phyloP scores from a whole-genome alignment of 2,113 vertebrate species.

The Coreoperca whiteheadi region DNA sequence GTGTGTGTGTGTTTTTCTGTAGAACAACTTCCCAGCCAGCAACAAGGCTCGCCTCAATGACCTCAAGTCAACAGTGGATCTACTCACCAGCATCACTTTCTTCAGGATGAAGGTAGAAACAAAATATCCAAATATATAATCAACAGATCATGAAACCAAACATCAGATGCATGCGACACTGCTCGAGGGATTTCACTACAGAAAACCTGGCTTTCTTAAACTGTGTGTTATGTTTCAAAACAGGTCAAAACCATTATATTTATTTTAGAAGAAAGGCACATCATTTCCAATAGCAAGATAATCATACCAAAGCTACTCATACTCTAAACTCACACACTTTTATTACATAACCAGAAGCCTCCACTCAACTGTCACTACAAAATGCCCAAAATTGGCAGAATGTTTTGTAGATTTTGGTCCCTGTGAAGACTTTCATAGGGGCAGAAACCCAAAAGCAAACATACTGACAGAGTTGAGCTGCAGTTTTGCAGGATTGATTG shows the following conservation, averaged over 20 bases:
- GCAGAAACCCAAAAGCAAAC: background rate
- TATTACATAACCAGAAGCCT: background rate
- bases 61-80: slow-evolving; percentile 96
- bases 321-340: background rate
- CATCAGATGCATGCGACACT: background rate
- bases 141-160: background rate
- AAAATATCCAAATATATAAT: background rate
- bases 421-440: background rate
- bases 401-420: background rate
- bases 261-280: background rate
- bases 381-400: background rate
- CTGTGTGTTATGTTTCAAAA: background rate
- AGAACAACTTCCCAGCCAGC: slow-evolving; percentile 99
- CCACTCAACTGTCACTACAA: background rate
- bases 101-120: slow-evolving; percentile 96
- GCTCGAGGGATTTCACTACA: background rate
- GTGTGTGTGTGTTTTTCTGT: slow-evolving; percentile 54
- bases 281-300: background rate
- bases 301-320: background rate
- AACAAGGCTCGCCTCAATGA: slow-evolving; percentile 90
- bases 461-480: slow-evolving; percentile 4
- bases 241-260: background rate
- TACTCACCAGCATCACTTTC: slow-evolving; percentile 98
- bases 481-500: slow-evolving; percentile 1
- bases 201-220: background rate